Evolutionary conservation across 2,888 invertebrate species (phyloP).

Genomic region (Caenorhabditis becei): DNA sequence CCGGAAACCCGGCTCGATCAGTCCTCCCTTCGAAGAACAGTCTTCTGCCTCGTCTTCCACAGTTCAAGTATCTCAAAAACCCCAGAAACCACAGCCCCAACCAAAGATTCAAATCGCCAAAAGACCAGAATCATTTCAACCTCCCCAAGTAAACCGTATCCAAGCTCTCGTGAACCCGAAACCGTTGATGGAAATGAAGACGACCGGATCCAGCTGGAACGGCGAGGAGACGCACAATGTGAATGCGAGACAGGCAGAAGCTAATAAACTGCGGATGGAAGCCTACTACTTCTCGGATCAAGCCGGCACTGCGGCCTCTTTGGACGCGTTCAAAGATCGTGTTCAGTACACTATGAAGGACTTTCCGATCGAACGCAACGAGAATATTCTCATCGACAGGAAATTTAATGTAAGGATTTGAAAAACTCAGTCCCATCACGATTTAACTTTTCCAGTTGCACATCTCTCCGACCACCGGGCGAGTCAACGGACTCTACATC

Average conservation of each 20-base stretch:
- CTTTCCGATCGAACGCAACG: constrained; percentile 39
- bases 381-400: constrained; percentile 12
- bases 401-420: constrained; percentile 12
- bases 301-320: constrained; percentile 25
- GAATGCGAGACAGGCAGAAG: constrained; percentile 5
- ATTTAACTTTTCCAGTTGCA: constrained; percentile 18
- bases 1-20: not conserved
- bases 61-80: not conserved
- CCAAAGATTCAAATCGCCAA: not conserved
- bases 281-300: constrained; percentile 32
- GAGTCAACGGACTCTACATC: constrained; percentile 25
- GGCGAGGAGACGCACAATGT: too few relatives aligned
- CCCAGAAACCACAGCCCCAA: too few relatives aligned
- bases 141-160: too few relatives aligned
- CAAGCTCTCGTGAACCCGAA: not conserved
- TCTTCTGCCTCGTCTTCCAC: not conserved
- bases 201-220: too few relatives aligned
- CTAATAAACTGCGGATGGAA: not conserved
- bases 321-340: constrained; percentile 7
- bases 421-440: not conserved
- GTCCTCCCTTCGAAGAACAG: not conserved
- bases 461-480: constrained; percentile 27
- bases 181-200: not conserved
- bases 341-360: constrained; percentile 9
- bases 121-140: not conserved